phyloP scores from a whole-genome alignment of 2,888 invertebrate species.

The Halocaridina rubra region DNA sequence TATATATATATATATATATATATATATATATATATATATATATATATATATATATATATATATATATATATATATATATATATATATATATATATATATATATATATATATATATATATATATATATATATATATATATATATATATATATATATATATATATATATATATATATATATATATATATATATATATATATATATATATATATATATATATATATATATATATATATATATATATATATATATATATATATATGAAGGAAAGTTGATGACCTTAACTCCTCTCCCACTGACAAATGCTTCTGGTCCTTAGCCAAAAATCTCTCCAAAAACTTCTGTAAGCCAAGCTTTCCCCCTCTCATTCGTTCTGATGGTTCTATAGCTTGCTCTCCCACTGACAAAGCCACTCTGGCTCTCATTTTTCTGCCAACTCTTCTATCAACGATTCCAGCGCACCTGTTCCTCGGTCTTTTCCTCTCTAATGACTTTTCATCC shows the following conservation, averaged over 20 bases:
- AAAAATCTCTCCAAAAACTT: too few species aligned
- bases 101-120: background rate
- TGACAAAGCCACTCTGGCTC: too few species aligned
- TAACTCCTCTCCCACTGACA: too few species aligned
- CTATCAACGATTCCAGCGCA: too few species aligned
- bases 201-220: slow-evolving; percentile 14
- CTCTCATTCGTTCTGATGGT: too few species aligned
- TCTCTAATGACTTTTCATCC: too few species aligned
- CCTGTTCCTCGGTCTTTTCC: too few species aligned
- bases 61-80: background rate
- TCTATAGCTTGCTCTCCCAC: too few species aligned
- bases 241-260: background rate
- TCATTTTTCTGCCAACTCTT: too few species aligned
- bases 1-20: background rate
- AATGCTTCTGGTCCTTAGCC: too few species aligned
- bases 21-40: background rate
- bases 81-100: background rate
- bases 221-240: slow-evolving; percentile 10
- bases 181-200: background rate
- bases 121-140: background rate
- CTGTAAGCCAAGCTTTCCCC: too few species aligned
- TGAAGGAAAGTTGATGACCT: too few species aligned
- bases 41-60: background rate
- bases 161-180: background rate
- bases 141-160: background rate